Base-by-base conservation (phyloP, 2,888 invertebrate genomes). In the Phymatocera aterrima region DNA sequence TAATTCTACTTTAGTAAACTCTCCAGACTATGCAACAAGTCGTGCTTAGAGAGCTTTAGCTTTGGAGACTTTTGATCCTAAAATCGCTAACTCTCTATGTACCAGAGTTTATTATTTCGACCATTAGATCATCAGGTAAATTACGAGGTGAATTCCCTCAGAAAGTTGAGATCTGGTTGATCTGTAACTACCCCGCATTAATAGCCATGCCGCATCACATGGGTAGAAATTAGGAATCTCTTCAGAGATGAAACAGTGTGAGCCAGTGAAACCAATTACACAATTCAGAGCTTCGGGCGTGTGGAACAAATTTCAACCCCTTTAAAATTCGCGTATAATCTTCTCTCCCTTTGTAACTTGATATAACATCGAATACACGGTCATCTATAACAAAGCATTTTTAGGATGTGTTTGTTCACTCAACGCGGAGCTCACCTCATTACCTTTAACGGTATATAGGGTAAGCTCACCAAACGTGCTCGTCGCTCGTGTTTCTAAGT, bases 151-250 rank as follows among this genome's bases (percentile, higher is more conserved):
- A 28, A 68, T 46, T 68, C 46, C 68, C 24, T 68, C 15, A n/a
- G 43, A 24, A 28, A 24, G 68, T 46, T 21, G 34, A 46, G 68
- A 28, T 68, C 46, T 15, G 24, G 28, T 68, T 68, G 43, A 68
- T 68, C 68, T 46, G 40, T 43, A 46, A 68, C 46, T 43, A 28
- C n/a, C n/a, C n/a, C n/a, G 21, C 68, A 46, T 68, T 68, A 68
- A 68, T 46, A n/a, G 68, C 46, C n/a, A 1, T 46, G 6, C 43
- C 43, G 46, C 46, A 46, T 68, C 68, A 24, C 43, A 46, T 68
- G 46, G 46, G 40, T 43, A 43, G 46, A 43, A 68, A 68, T 68
- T 68, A 46, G 68, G 24, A 43, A 43, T 18, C 61, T 64, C 61
- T 64, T 68, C 68, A 15, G 46, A 43, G 15, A 46, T 15, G 68